A percentile compares a stretch with the other conserved stretches of the same genome.
phyloP scores from a whole-genome alignment of 2,888 invertebrate genomes.

The Caenorhabditis sp. region DNA sequence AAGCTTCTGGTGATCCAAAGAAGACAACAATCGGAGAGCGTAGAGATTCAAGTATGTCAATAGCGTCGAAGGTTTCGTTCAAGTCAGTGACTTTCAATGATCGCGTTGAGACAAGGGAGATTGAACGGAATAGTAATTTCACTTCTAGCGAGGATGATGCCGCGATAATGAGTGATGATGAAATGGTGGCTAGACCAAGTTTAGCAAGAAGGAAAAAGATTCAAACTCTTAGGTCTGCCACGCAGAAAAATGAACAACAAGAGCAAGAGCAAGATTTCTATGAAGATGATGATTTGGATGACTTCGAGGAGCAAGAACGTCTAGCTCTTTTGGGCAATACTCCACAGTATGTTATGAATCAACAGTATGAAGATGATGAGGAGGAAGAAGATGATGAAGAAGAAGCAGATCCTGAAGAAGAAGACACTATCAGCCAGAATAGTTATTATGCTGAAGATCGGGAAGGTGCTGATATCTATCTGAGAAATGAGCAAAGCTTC shows the following conservation, averaged over 20 bases:
- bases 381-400: conserved; percentile 24
- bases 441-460: conserved; percentile 52
- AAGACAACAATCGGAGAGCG: conserved; percentile 47
- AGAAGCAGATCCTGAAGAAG: conserved; percentile 32
- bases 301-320: conserved; percentile 54
- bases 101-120: conserved; percentile 52
- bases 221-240: conserved; percentile 15
- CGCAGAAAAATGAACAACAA: conserved; percentile 14
- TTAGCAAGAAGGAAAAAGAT: conserved; percentile 27
- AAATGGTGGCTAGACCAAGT: conserved; percentile 42
- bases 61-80: conserved; percentile 47
- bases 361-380: conserved; percentile 13
- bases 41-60: conserved; percentile 55
- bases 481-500: conserved; percentile 36
- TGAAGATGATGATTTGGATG: conserved; percentile 45
- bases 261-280: conserved; percentile 24
- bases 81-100: conserved; percentile 61
- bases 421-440: conserved; percentile 37
- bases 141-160: conserved; percentile 52
- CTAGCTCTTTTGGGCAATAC: conserved; percentile 19
- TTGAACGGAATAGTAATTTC: conserved; percentile 45
- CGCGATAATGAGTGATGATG: conserved; percentile 57
- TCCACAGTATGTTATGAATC: conserved; percentile 26
- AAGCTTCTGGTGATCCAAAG: conserved; percentile 2
- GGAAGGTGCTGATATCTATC: conserved; percentile 40